Percentiles rank a stretch among this genome's conserved stretches.
Conservation (phyloP, 2,888 invertebrate genomes). For the Stenolophus ochropezus region DNA sequence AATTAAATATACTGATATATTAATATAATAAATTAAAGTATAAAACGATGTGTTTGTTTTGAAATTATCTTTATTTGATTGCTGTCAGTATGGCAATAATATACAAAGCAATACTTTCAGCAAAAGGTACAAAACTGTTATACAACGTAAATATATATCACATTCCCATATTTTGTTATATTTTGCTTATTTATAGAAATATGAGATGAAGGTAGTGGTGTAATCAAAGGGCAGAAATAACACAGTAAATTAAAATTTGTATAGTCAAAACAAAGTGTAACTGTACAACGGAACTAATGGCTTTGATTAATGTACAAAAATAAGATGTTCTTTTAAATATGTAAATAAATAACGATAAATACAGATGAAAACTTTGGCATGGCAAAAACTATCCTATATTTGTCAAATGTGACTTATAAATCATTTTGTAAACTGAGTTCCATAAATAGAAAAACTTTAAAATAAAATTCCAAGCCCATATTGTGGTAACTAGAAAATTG, state of each 20-base stretch:
- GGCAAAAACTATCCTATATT: slow-evolving; percentile 53
- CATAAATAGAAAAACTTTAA: slow-evolving; percentile 15
- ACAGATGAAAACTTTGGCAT: slow-evolving; percentile 54
- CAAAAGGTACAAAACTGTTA: slow-evolving; percentile 59
- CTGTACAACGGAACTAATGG: slow-evolving; percentile 20
- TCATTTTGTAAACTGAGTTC: slow-evolving; percentile 1
- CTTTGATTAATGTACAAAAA: slow-evolving; percentile 40
- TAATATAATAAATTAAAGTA: background rate
- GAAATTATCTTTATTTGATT: slow-evolving; percentile 47
- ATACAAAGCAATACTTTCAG: slow-evolving; percentile 52
- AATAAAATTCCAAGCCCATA: background rate
- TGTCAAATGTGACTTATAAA: slow-evolving; percentile 24
- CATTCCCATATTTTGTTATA: slow-evolving; percentile 60
- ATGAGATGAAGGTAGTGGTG: slow-evolving; percentile 18
- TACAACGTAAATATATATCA: slow-evolving; percentile 60
- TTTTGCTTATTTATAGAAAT: slow-evolving; percentile 13
- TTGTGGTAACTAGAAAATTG: background rate
- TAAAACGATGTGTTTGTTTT: background rate
- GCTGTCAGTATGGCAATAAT: slow-evolving; percentile 51
- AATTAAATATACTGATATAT: background rate
- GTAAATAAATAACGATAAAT: slow-evolving; percentile 51
- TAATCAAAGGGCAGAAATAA: slow-evolving; percentile 18
- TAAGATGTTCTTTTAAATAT: slow-evolving; percentile 18
- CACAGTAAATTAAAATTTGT: slow-evolving; percentile 9
- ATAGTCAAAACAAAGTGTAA: slow-evolving; percentile 30